These are phyloP conservation scores for Conchocele bisecta DNA, from an alignment of 2,888 invertebrate genomes.

Conservation along the genomic window DNA sequence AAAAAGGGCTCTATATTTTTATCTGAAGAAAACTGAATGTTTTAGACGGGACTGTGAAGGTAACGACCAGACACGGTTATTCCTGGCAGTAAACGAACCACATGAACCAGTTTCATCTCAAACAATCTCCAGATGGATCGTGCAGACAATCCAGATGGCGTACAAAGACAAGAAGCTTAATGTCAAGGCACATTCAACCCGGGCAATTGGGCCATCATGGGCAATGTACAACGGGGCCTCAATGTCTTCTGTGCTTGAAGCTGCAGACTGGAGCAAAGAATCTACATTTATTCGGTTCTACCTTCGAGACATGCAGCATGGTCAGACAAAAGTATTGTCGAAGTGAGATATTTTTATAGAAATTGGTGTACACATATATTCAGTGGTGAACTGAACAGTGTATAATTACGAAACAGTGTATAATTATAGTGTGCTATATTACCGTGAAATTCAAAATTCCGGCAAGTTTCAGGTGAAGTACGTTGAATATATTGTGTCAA, in stretches of 20 bases:
- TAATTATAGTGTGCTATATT: too few species aligned
- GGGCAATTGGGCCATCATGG: conserved; percentile 36
- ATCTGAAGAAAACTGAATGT: conserved; percentile 31
- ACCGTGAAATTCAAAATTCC: too few species aligned
- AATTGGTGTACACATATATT: too few species aligned
- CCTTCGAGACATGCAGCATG: conserved; percentile 15
- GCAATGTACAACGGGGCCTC: conserved; percentile 39
- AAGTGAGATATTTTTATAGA: too few species aligned
- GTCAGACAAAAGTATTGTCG: too few species aligned
- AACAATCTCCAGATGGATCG: conserved; percentile 49
- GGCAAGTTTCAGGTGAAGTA: too few species aligned
- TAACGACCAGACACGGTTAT: too few species aligned
- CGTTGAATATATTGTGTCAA: too few species aligned
- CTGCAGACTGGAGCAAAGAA: conserved; percentile 39
- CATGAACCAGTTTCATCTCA: conserved; percentile 40
- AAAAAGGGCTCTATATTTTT: conserved; percentile 22
- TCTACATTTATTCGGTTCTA: conserved; percentile 40
- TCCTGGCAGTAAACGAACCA: conserved; percentile 40
- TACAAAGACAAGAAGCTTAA: conserved; percentile 17
- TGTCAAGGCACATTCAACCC: conserved; percentile 33
- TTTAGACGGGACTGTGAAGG: conserved; percentile 17
- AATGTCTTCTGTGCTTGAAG: conserved; percentile 18
- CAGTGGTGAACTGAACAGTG: too few species aligned
- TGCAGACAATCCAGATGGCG: conserved; percentile 23
- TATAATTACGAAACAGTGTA: too few species aligned